These are phyloP conservation scores for Odontothrips loti DNA, from an alignment of 2,888 invertebrate species.

Conservation along the genomic window DNA sequence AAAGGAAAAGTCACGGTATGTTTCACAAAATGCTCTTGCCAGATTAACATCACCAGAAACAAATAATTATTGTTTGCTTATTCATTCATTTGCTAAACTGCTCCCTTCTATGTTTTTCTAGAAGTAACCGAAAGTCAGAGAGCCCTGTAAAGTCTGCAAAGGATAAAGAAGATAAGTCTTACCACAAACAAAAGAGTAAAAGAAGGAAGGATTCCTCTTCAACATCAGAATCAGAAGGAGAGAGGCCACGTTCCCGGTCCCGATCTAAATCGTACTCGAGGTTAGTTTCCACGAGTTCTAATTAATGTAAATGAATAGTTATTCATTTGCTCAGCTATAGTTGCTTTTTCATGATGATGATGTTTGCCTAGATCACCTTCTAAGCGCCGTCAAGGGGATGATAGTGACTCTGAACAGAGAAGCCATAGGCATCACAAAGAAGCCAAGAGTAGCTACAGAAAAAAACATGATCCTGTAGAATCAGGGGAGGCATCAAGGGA, in stretches of 20 bases:
- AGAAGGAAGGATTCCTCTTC: neutral
- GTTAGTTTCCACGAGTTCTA: neutral
- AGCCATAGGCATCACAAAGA: slow-evolving; percentile 5
- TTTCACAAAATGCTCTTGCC: neutral
- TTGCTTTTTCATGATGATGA: neutral
- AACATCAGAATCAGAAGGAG: neutral
- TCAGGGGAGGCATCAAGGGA: neutral
- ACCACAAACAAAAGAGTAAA: neutral
- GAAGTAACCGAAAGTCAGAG: neutral
- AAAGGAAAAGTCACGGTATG: neutral
- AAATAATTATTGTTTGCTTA: too few relatives aligned
- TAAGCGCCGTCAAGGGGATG: neutral
- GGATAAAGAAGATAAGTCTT: neutral
- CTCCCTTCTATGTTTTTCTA: too few relatives aligned
- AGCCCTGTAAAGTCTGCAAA: neutral
- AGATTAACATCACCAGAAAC: too few relatives aligned
- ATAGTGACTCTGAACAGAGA: neutral
- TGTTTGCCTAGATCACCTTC: neutral
- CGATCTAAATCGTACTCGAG: neutral
- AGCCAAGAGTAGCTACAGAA: neutral
- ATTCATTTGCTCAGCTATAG: neutral
- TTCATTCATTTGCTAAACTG: too few relatives aligned
- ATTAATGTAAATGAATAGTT: neutral
- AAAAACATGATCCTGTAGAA: neutral
- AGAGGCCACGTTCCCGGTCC: neutral